Conservation (phyloP, 2,113 vertebrate genomes). For the Trematomus loennbergii region DNA sequence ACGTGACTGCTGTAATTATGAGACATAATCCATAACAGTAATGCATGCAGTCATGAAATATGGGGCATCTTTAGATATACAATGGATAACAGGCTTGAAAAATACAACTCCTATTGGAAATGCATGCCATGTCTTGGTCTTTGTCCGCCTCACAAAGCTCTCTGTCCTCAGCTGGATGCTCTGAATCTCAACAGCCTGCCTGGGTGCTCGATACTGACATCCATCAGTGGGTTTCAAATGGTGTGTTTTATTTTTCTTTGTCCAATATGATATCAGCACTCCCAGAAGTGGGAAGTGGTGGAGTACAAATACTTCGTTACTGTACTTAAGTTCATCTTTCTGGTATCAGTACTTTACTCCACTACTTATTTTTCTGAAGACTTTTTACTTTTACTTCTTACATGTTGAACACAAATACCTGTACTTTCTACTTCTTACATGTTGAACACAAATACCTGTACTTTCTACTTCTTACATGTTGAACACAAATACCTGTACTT, state of each 20-base stretch:
- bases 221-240: constrained; percentile 10
- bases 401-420: no score
- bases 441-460: no score
- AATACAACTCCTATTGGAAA: constrained; percentile 44
- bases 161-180: constrained; percentile 37
- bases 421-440: no score
- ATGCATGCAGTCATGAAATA: background rate
- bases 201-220: constrained; percentile 17
- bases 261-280: constrained; percentile 25
- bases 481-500: no score
- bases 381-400: no score
- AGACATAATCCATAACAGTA: background rate
- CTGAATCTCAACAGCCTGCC: constrained; percentile 33
- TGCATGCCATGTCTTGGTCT: constrained; percentile 25
- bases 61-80: constrained; percentile 34
- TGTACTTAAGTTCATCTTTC: no score
- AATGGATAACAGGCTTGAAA: constrained; percentile 29
- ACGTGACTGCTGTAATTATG: constrained; percentile 11
- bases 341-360: no score
- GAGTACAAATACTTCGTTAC: no score
- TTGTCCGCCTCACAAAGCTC: constrained; percentile 57
- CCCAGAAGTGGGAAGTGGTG: no score
- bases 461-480: no score
- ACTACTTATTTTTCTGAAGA: no score
- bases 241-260: constrained; percentile 25